Percentiles rank a stretch among this genome's conserved stretches.
These are phyloP conservation scores for Harpegnathos saltator DNA, from an alignment of 1,140 invertebrate genomes.

Conservation along the genomic window DNA sequence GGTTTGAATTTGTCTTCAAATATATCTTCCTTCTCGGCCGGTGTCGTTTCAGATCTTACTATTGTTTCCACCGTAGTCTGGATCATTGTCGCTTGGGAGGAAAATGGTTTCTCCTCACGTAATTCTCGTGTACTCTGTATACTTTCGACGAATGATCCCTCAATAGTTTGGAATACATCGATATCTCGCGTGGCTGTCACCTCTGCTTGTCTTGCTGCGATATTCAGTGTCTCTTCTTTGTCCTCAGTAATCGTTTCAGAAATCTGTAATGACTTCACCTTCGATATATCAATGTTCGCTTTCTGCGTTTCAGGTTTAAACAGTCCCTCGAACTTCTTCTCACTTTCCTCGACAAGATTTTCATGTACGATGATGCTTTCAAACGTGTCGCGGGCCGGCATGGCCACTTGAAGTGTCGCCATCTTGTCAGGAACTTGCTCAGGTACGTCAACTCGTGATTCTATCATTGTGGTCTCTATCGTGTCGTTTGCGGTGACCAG, in stretches of 20 bases:
- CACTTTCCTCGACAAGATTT: slow-evolving; percentile 80
- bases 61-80: slow-evolving; percentile 84
- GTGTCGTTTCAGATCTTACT: slow-evolving; percentile 80
- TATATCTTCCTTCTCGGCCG: slow-evolving; percentile 77
- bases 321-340: slow-evolving; percentile 78
- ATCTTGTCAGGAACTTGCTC: slow-evolving; percentile 71
- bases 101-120: slow-evolving; percentile 68
- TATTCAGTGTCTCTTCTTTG: slow-evolving; percentile 78
- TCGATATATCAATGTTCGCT: slow-evolving; percentile 80
- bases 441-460: slow-evolving; percentile 80
- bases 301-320: slow-evolving; percentile 79
- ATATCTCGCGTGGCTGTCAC: slow-evolving; percentile 77
- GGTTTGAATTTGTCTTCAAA: slow-evolving; percentile 70
- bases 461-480: slow-evolving; percentile 78
- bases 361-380: slow-evolving; percentile 83
- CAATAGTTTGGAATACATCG: slow-evolving; percentile 77
- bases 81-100: slow-evolving; percentile 80
- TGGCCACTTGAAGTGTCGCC: slow-evolving; percentile 73
- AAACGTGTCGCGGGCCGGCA: slow-evolving; percentile 78
- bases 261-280: slow-evolving; percentile 82
- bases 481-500: slow-evolving; percentile 79
- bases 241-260: slow-evolving; percentile 83
- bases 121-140: slow-evolving; percentile 79
- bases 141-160: slow-evolving; percentile 79
- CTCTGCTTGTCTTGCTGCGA: slow-evolving; percentile 56